Base-by-base conservation (phyloP, 1,140 invertebrate genomes). In the Tetranychus cinnabarinus region DNA sequence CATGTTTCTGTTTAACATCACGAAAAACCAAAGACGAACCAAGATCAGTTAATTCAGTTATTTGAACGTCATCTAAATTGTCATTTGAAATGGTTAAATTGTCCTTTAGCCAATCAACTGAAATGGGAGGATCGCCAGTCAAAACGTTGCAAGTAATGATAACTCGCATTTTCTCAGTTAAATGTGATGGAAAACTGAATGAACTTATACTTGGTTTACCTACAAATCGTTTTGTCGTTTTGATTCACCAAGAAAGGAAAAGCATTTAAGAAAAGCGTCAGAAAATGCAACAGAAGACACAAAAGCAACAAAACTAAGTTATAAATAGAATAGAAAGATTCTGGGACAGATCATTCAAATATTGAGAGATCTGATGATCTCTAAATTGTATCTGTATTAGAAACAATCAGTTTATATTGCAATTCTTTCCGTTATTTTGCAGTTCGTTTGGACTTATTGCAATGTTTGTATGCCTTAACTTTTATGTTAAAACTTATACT, bases 71-170 rank as follows among this genome's bases (percentile, higher is more conserved):
- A 33, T 77, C 79, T 73, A 65, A 77, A 10, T 80, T 78, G 61
- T 58, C 48, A 23, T 39, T 61, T 7, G 65, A 61, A 15, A 68
- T 35, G 6, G 64, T 55, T 45, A 68, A 50, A 8, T 71, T 72
- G 71, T 85, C 83, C 76, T 85, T 85, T 57, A 83, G 77, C 83
- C 83, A 86, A 71, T 78, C 77, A 70, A 85, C 81, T 65, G 78
- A 78, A 31, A 86, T 72, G 1, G 86, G 86, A 65, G 80, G 78
- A 73, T 85, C 83, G 65, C 83, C 83, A 67, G 80, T 79, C 70
- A 82, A 82, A 65, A 88, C 83, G 66, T 83, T 83, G 76, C 86
- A 88, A 65, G 86, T 81, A 68, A 84, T 81, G 67, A 84, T 79
- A 57, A 86, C 85, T 70, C 84, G 79, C 78, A 85, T 84, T 69